phyloP scores from a whole-genome alignment of 2,113 vertebrate species.

The Charadrius vociferus region DNA sequence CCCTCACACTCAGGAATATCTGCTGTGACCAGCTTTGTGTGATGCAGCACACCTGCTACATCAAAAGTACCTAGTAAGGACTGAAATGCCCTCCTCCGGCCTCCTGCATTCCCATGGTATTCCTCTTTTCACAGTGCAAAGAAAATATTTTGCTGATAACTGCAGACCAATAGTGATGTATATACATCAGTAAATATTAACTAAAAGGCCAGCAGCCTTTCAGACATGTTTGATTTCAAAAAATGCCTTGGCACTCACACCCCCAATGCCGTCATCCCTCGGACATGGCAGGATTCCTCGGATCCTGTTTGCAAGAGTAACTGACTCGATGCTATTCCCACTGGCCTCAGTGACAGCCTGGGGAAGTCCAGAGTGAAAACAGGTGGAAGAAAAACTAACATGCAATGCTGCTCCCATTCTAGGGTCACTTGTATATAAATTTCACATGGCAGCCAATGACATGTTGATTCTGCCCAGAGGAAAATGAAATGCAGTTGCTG shows the following conservation, averaged over 20 bases:
- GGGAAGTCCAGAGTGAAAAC: background rate
- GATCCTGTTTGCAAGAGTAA: background rate
- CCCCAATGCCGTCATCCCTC: background rate
- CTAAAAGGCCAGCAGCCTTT: background rate
- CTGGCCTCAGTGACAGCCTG: background rate
- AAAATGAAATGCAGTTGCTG: background rate
- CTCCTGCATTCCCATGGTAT: background rate
- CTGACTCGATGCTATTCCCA: background rate
- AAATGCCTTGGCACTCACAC: background rate
- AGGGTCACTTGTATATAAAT: background rate
- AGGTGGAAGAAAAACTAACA: background rate
- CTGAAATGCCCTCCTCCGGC: background rate
- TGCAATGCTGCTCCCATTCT: background rate
- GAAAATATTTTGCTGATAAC: background rate
- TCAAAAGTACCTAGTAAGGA: background rate
- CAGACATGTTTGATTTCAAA: conserved; percentile 23
- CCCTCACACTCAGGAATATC: fast-evolving
- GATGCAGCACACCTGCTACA: background rate
- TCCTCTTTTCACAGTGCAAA: background rate
- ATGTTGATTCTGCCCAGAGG: background rate
- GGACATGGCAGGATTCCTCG: background rate
- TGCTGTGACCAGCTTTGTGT: background rate
- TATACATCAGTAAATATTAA: conserved; percentile 24
- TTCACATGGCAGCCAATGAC: background rate
- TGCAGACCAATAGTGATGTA: background rate